A percentile compares a stretch with the other conserved stretches of the same genome.
These are phyloP conservation scores for Trachelus troglodyta DNA, from an alignment of 2,888 invertebrate species.

Conservation along the genomic window DNA sequence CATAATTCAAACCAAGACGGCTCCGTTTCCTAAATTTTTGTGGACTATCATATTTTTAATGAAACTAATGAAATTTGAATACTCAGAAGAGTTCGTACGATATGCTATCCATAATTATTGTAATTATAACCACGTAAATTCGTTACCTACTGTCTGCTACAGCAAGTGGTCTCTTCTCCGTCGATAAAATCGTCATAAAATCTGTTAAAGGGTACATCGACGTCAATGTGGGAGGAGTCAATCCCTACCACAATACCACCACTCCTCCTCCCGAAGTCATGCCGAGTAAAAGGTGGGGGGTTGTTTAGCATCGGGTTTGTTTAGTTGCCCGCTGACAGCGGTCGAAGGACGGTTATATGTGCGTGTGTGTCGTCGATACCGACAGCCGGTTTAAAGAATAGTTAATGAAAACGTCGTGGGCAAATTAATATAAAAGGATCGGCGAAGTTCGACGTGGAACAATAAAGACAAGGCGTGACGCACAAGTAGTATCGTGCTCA, in stretches of 20 bases:
- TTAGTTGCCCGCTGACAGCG: slow-evolving; percentile 66
- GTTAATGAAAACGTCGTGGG: slow-evolving; percentile 24
- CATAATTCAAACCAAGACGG: not conserved
- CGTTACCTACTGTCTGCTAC: not conserved
- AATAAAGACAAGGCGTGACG: not conserved
- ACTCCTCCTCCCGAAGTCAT: slow-evolving; percentile 37
- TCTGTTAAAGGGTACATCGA: slow-evolving; percentile 38
- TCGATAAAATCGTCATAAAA: slow-evolving; percentile 47
- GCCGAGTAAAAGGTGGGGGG: slow-evolving; percentile 54
- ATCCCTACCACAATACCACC: not conserved
- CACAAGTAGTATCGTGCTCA: not conserved
- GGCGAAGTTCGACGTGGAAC: not conserved
- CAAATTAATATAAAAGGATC: not conserved
- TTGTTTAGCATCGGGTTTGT: slow-evolving; percentile 59
- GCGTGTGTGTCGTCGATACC: slow-evolving; percentile 23
- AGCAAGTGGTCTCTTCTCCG: slow-evolving; percentile 25
- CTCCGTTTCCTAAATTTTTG: not conserved
- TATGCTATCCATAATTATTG: not conserved
- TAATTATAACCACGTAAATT: not conserved
- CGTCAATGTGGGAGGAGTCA: slow-evolving; percentile 35
- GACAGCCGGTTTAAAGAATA: slow-evolving; percentile 8
- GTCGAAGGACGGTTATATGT: slow-evolving; percentile 45
- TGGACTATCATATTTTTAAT: not conserved
- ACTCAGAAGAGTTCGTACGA: not conserved
- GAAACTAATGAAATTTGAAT: not conserved